Evolutionary conservation across 1,140 invertebrate genomes (phyloP), one percentile per base, ranked within the genome.

Genomic region (Caerostris darwini): DNA sequence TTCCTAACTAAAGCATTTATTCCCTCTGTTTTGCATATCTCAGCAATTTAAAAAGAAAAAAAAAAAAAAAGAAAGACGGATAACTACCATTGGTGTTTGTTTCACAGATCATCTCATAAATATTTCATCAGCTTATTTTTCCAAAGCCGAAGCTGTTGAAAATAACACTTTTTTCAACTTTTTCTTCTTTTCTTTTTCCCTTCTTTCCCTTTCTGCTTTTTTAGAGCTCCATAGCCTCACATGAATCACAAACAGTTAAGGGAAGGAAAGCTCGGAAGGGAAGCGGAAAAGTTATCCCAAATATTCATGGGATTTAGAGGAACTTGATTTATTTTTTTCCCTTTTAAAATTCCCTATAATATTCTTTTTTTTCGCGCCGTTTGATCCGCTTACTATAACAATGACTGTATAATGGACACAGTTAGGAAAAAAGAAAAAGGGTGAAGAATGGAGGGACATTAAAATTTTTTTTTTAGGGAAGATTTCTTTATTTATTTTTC

Each of bases 331-430:
- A 8, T 58, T 69, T 3, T 87, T 58, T 69, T 7, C 53, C 19
- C 53, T 89, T 67, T 90, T 88, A 85, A 7, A 8, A n/a, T n/a
- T 89, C 14, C 12, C 19, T 61, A 67, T 54, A 89, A n/a, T 61
- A 81, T 91, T 91, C 57, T 90, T 53, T 34, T n/a, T 34, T 50
- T 81, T 91, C 61, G 57, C 89, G n/a, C 90, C 90, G 59, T 92
- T 92, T 92, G 77, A 92, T 92, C 90, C 90, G 81, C 81, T 92
- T 92, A 92, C 77, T 85, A 92, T 92, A 92, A 92, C 90, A 92
- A 92, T 83, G 90, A 92, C 54, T 85, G 61, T 59, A 92, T 92
- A 92, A 92, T 92, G 77, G 90, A 92, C 90, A 85, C 90, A 54
- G 7, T 34, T 12, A 64, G 34, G 34, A 34, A 34, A 34, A 34